Base-by-base conservation (phyloP, 2,113 vertebrate genomes). In the Calidris pygmaea region DNA sequence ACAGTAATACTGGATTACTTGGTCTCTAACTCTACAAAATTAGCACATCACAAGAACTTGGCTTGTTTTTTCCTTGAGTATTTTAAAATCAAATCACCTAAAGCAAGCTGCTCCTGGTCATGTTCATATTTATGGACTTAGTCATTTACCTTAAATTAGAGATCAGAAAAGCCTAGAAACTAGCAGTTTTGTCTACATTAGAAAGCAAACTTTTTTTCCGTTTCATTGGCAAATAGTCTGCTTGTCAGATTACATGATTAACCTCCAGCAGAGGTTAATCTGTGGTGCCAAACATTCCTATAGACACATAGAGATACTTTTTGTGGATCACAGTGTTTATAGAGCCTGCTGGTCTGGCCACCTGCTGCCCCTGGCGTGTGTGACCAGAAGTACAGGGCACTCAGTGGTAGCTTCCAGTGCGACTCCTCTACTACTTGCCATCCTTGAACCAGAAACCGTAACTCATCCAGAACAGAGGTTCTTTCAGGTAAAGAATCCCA, bases 81-180 rank as follows among this genome's bases (percentile, higher is more conserved):
- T 92, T 91, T 93, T 50, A 91, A 91, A 93, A 91, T 62, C 26
- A 78, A 70, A 90, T 94, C 48, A 81, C 41, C 67, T 66, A 70
- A 88, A 89, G 74, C 43, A 92, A 76, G 16, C 34, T 59, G 20
- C 26, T 48, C 19, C 27, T 65, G 10, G 30, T 63, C 20, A 22
- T 74, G 34, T 66, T 81, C 35, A 16, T 70, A 56, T 89, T 85
- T 89, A 67, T 53, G 60, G 30, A 30, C 39, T 71, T 88, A 41
- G 52, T 87, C 3, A 68, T 87, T 94, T 94, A 24, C 34, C 39
- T 34, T 45, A 55, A 89, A 34, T 85, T 94, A 93, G 89, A 93
- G 48, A 65, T 60, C 50, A 87, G 47, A 75, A 84, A 79, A 90
- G 4, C 71, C 34, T 62, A 43, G 52, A 90, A 86, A 83, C 10